phyloP scores from a whole-genome alignment of 2,797 vertebrate genomes.

The Oophaga sylvatica region DNA sequence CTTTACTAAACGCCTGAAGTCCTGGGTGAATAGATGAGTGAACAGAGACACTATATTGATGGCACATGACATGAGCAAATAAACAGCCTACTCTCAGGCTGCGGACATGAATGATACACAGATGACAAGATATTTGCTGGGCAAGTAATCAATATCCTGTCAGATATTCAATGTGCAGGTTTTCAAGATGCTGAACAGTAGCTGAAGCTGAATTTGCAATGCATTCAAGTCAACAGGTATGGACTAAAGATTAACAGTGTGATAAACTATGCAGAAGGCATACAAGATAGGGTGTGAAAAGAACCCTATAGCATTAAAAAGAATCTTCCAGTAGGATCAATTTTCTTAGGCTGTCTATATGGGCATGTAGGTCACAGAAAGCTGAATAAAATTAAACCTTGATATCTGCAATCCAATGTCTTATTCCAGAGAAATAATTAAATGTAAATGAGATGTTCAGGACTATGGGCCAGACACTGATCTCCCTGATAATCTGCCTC shows the following conservation, averaged over 20 bases:
- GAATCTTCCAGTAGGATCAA: no score
- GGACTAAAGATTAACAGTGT: background rate
- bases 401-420: no score
- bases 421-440: no score
- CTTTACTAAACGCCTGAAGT: background rate
- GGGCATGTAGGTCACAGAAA: no score
- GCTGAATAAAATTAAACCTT: no score
- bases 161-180: background rate
- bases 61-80: constrained; percentile 14
- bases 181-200: background rate
- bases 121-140: constrained; percentile 31
- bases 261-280: background rate
- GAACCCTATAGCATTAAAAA: background rate
- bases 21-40: background rate
- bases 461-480: no score
- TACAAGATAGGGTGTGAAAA: background rate
- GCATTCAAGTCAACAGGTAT: background rate
- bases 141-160: constrained; percentile 30
- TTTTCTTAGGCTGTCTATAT: no score
- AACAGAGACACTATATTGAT: background rate
- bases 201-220: background rate
- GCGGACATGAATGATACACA: constrained; percentile 4
- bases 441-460: no score
- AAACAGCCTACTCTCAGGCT: background rate
- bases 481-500: no score